Base-by-base conservation (phyloP, 2,888 invertebrate genomes). In the Hirudinaria manillensis region DNA sequence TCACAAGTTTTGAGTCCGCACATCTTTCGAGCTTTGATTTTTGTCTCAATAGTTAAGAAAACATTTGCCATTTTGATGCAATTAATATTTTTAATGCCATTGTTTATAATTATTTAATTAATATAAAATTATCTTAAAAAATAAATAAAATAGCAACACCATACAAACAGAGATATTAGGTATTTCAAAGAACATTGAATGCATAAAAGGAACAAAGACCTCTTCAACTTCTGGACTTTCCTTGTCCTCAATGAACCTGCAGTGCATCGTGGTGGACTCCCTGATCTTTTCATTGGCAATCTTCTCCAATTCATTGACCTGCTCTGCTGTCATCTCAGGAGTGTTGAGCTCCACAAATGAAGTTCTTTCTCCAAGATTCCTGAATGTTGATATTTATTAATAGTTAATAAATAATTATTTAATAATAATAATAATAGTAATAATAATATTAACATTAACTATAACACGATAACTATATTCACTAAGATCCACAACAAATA, bases 331-430 rank as follows among this genome's bases (percentile, higher is more conserved):
- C 79, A 87, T 79, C 36, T 77, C 76, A 0, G 83, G 79, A 6
- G 84, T 84, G 79, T 86, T 85, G 77, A 90, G 84, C 85, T 93
- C 93, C 73, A 93, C 89, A 81, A 90, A 89, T 2, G 90, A 90
- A 61, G 89, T 89, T 0, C 90, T 90, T 68, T 89, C 89, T 0
- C 93, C 93, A 0, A 93, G 87, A 90, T 91, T 92, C 93, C 84
- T 84, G 74, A 19, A 21, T 36, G 10, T 36, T 36, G 10, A 70
- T 19, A 19, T 13, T 61, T 27, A 21, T 6, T 61, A 61, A 61
- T 61, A 1, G n/a, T 6, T 27, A 2, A n/a, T 61, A 2, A 27
- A 16, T 16, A 61, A 61, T 21, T 24, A 24, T 16, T 61, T 61
- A 7, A 7, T 1, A n/a, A 6, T 1, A 2, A 61, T 29, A 61